A percentile compares a stretch with the other conserved stretches of the same genome.
phyloP scores from a whole-genome alignment of 2,113 vertebrate species.

The Speoplatyrhinus poulsoni region DNA sequence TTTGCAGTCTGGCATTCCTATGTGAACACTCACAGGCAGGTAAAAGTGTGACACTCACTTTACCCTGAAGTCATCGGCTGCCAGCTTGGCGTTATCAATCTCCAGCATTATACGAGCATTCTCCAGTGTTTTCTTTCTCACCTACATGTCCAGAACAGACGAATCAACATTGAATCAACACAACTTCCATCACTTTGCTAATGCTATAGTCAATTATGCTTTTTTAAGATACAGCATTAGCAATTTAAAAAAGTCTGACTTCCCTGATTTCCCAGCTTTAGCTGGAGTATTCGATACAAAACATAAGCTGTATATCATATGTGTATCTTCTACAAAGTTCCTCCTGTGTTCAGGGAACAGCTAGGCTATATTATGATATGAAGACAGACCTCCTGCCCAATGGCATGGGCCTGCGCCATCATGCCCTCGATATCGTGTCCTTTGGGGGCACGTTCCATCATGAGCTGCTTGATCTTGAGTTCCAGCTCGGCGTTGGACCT shows the following conservation, averaged over 20 bases:
- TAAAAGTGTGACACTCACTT: slow-evolving; percentile 77
- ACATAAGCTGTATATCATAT: too few species aligned
- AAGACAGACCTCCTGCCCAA: slow-evolving; percentile 76
- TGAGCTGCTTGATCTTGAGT: slow-evolving; percentile 80
- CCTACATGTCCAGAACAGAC: slow-evolving; percentile 51
- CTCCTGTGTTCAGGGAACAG: neutral
- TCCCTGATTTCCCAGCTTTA: too few species aligned
- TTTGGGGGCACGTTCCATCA: slow-evolving; percentile 70
- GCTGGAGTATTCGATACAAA: neutral
- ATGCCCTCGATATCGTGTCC: slow-evolving; percentile 65
- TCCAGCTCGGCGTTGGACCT: slow-evolving; percentile 80
- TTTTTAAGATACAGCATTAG: too few species aligned
- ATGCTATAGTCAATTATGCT: neutral
- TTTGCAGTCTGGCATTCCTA: slow-evolving; percentile 54
- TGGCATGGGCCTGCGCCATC: slow-evolving; percentile 75
- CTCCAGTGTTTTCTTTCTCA: slow-evolving; percentile 77
- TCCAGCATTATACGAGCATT: slow-evolving; percentile 81
- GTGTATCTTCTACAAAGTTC: too few species aligned
- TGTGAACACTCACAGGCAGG: slow-evolving; percentile 61
- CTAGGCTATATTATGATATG: neutral
- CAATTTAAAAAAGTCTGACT: too few species aligned
- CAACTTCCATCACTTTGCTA: neutral
- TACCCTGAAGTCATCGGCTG: slow-evolving; percentile 82
- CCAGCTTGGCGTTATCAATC: slow-evolving; percentile 84
- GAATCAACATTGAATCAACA: neutral